phyloP scores from a whole-genome alignment of 1,140 invertebrate species.

The Stenopsyche tienmushanensis region DNA sequence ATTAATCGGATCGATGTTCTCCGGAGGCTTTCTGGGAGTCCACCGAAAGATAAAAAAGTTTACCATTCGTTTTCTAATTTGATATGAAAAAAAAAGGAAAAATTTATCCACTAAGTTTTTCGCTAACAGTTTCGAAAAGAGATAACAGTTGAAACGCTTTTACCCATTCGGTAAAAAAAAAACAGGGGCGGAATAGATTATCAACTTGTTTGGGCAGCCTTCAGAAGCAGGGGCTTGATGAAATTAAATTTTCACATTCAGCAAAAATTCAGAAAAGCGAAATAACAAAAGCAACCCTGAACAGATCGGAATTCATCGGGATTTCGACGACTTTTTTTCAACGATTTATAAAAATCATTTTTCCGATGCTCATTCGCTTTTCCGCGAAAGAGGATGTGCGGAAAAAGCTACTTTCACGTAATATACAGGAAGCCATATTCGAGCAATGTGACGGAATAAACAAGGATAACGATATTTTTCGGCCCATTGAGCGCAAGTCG shows the following conservation, averaged over 20 bases:
- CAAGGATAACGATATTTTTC: constrained; percentile 18
- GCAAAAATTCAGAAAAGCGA: too few relatives aligned
- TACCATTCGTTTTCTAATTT: constrained; percentile 38
- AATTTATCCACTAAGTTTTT: constrained; percentile 38
- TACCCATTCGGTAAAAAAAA: background rate
- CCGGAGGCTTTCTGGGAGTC: background rate
- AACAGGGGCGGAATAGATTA: background rate
- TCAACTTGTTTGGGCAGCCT: too few relatives aligned
- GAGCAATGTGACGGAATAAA: constrained; percentile 20
- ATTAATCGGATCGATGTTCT: constrained; percentile 13
- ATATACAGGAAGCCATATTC: background rate
- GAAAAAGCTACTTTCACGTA: background rate
- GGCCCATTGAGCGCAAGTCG: constrained; percentile 6
- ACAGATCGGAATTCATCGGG: too few relatives aligned
- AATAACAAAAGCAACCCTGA: too few relatives aligned
- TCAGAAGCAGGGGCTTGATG: too few relatives aligned
- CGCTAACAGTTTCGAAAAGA: constrained; percentile 32
- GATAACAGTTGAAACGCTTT: constrained; percentile 23
- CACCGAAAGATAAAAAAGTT: constrained; percentile 28
- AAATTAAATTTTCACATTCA: too few relatives aligned
- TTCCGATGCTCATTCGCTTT: too few relatives aligned
- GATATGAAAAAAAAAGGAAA: constrained; percentile 30
- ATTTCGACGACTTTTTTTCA: too few relatives aligned
- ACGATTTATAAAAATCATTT: too few relatives aligned
- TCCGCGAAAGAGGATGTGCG: background rate